These are phyloP conservation scores for Catalaphyllia jardinei DNA, from an alignment of 64 coral and sea anemone genomes.

Conservation along the genomic window DNA sequence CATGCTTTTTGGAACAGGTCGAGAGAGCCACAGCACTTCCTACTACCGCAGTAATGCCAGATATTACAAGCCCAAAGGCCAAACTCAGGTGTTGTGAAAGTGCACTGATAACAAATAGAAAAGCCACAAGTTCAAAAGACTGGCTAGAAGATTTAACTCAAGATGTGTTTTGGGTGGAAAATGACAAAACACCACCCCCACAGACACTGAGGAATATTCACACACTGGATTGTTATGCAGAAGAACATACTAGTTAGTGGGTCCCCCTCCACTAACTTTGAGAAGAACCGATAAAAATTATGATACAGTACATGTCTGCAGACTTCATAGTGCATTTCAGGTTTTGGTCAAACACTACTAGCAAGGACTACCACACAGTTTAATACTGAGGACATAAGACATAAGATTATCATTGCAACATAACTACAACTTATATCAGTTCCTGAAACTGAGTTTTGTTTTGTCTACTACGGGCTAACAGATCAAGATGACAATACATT, in stretches of 20 bases:
- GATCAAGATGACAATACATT: no score
- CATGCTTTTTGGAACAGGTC: neutral
- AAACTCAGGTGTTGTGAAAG: neutral
- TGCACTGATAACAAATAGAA: neutral
- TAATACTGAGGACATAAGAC: no score
- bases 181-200: neutral
- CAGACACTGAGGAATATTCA: neutral
- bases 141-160: constrained; percentile 30
- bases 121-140: neutral
- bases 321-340: neutral
- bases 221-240: neutral
- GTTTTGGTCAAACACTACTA: neutral
- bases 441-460: no score
- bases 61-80: neutral
- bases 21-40: neutral
- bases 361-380: neutral
- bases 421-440: no score
- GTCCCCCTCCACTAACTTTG: no score
- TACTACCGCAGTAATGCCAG: neutral
- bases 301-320: neutral
- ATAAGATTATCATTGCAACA: no score
- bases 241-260: neutral
- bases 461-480: no score
- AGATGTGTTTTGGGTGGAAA: constrained; percentile 31
- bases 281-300: neutral